phyloP scores from a whole-genome alignment of 2,888 invertebrate species.

The Callinectes sapidus region DNA sequence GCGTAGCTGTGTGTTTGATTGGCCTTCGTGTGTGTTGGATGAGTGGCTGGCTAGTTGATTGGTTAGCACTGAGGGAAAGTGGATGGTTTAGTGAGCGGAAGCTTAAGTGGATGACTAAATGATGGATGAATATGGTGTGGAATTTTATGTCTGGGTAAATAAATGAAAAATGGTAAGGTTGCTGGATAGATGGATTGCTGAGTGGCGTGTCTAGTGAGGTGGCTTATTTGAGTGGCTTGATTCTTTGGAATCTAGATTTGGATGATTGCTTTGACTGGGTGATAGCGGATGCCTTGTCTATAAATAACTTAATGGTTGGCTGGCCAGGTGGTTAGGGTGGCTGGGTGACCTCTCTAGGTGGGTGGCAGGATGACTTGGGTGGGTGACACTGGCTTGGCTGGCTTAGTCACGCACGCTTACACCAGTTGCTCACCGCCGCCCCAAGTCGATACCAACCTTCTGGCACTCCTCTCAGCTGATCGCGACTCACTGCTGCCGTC shows the following conservation, averaged over 20 bases:
- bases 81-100: not conserved
- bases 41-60: not conserved
- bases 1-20: not conserved
- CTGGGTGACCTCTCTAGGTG: not conserved
- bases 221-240: not conserved
- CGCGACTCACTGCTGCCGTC: slow-evolving; percentile 21
- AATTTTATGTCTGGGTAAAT: not conserved
- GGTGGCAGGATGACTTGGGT: not conserved
- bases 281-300: not conserved
- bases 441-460: slow-evolving; percentile 34
- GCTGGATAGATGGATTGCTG: not conserved
- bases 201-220: not conserved
- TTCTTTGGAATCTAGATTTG: too few species aligned
- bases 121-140: not conserved
- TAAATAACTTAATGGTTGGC: not conserved
- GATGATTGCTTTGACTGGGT: not conserved
- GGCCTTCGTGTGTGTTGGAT: not conserved
- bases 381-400: not conserved
- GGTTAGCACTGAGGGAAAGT: not conserved
- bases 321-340: not conserved
- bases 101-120: not conserved
- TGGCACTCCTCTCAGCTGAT: slow-evolving; percentile 28
- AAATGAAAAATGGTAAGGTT: not conserved
- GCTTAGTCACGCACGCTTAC: slow-evolving; percentile 1
- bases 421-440: slow-evolving; percentile 30